Conservation (phyloP, 2,888 invertebrate species). For the Napeogenes inachia region DNA sequence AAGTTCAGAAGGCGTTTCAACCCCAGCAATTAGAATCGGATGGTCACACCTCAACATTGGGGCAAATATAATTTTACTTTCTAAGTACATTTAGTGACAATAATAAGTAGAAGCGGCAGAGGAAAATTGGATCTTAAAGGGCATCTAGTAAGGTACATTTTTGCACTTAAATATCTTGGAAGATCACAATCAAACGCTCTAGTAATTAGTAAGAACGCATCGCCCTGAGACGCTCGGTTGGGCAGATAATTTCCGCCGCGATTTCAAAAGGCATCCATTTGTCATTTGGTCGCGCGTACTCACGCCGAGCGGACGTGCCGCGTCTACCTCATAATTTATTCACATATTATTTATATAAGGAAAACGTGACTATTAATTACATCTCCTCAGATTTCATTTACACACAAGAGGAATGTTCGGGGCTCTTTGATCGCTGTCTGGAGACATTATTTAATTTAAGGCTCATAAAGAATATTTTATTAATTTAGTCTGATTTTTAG, state of each 20-base stretch:
- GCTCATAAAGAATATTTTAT: neutral
- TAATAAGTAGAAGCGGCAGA: slow-evolving; percentile 47
- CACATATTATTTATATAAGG: slow-evolving; percentile 77
- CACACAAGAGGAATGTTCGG: slow-evolving; percentile 57
- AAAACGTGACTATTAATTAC: slow-evolving; percentile 75
- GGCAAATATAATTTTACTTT: slow-evolving; percentile 72
- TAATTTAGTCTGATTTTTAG: too few relatives aligned
- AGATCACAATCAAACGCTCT: slow-evolving; percentile 73
- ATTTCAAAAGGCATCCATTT: slow-evolving; percentile 75
- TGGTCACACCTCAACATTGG: slow-evolving; percentile 74
- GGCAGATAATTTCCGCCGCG: slow-evolving; percentile 76
- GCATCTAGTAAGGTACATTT: slow-evolving; percentile 41
- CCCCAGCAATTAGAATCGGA: slow-evolving; percentile 74
- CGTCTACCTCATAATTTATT: slow-evolving; percentile 72
- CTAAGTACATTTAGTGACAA: slow-evolving; percentile 72
- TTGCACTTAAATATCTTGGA: slow-evolving; percentile 37
- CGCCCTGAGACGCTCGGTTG: slow-evolving; percentile 70
- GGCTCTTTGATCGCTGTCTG: slow-evolving; percentile 60
- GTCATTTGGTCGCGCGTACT: slow-evolving; percentile 72
- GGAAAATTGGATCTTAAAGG: slow-evolving; percentile 43
- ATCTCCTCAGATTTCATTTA: slow-evolving; percentile 74
- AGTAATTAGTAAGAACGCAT: slow-evolving; percentile 73
- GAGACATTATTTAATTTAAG: slow-evolving; percentile 40
- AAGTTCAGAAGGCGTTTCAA: slow-evolving; percentile 49
- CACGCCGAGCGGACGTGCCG: slow-evolving; percentile 64